These are phyloP conservation scores for Hydrochoerus hydrochaeris DNA, from an alignment of 2,113 vertebrate species.

Conservation along the genomic window DNA sequence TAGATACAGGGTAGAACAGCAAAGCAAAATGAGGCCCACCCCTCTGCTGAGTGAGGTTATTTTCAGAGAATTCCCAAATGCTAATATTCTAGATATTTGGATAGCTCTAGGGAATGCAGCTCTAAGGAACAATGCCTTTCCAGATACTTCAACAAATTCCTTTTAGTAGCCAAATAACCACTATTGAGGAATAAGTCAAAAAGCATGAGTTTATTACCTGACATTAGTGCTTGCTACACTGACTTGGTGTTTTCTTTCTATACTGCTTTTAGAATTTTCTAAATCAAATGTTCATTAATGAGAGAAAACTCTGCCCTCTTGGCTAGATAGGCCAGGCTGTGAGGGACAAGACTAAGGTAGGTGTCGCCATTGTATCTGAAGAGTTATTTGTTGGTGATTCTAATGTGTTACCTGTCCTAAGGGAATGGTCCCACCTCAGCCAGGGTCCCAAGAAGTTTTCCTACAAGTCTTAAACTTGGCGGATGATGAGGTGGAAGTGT, in stretches of 20 bases:
- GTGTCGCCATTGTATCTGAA: background rate
- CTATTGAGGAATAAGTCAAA: background rate
- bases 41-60: background rate
- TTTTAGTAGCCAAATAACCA: background rate
- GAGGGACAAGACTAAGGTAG: background rate
- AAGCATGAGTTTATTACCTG: background rate
- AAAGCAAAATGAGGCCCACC: slow-evolving; percentile 5
- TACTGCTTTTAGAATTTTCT: slow-evolving; percentile 5
- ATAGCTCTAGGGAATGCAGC: background rate
- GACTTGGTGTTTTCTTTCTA: background rate
- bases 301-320: background rate
- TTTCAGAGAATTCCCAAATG: slow-evolving; percentile 16
- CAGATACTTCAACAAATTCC: background rate
- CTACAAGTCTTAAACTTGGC: slow-evolving; percentile 93
- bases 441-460: slow-evolving; percentile 87
- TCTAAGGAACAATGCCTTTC: background rate
- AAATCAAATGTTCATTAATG: background rate
- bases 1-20: background rate
- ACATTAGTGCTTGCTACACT: background rate
- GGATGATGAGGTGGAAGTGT: slow-evolving; percentile 85
- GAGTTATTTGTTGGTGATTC: slow-evolving; percentile 25
- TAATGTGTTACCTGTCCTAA: slow-evolving; percentile 77
- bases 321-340: background rate
- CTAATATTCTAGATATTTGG: background rate
- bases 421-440: slow-evolving; percentile 89